Conservation (phyloP, 2,113 vertebrate species). For the Eudyptes chrysolophus region DNA sequence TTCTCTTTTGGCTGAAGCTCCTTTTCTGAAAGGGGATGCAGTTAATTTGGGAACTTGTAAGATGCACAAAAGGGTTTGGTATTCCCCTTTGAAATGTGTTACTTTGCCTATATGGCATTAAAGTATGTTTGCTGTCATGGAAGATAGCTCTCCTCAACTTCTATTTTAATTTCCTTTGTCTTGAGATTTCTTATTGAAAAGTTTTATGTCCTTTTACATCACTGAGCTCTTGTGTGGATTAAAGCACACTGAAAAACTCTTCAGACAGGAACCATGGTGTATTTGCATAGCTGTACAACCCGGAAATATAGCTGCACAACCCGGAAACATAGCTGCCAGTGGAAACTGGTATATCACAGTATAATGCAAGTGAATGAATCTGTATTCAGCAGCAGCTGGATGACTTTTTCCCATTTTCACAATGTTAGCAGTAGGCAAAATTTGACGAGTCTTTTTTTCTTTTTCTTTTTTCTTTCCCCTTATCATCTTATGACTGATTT, state of each 20-base stretch:
- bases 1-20: neutral
- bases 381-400: neutral
- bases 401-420: neutral
- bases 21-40: neutral
- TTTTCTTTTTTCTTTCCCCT: no score
- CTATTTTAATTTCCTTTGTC: neutral
- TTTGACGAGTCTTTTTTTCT: neutral
- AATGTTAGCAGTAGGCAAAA: neutral
- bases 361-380: neutral
- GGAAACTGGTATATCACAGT: neutral
- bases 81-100: neutral
- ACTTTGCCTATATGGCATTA: neutral
- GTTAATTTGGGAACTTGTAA: neutral
- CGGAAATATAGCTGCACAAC: neutral
- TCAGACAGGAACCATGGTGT: neutral
- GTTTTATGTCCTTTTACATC: neutral
- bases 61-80: neutral
- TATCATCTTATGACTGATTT: neutral
- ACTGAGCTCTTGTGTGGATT: neutral
- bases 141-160: neutral
- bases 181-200: neutral
- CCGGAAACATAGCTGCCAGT: neutral
- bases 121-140: neutral
- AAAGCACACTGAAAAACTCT: neutral
- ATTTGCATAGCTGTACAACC: neutral